Evolutionary conservation across 2,113 vertebrate species (phyloP).

Genomic region (Syngnathus scovelli): DNA sequence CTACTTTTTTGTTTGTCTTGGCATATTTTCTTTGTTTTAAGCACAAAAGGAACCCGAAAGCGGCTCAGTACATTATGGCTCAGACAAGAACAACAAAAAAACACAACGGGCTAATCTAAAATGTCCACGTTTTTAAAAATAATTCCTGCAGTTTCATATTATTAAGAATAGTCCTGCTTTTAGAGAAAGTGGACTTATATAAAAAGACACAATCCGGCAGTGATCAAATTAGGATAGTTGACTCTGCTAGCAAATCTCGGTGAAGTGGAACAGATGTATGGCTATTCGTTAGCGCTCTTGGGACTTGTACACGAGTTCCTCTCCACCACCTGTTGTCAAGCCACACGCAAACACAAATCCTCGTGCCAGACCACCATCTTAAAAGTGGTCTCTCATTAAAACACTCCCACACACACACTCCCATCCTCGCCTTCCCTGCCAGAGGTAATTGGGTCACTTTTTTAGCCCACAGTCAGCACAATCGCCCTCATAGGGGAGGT

Average conservation of each 20-base stretch:
- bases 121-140: too few relatives aligned
- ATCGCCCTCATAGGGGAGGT: slow-evolving; percentile 29
- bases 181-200: neutral
- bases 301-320: slow-evolving; percentile 40
- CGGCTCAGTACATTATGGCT: too few relatives aligned
- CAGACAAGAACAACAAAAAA: too few relatives aligned
- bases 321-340: slow-evolving; percentile 63
- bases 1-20: too few relatives aligned
- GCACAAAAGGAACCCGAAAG: too few relatives aligned
- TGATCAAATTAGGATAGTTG: neutral
- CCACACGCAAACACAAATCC: slow-evolving; percentile 7
- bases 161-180: neutral
- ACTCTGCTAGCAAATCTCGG: neutral
- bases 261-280: slow-evolving; percentile 43
- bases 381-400: slow-evolving; percentile 52
- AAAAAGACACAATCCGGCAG: neutral
- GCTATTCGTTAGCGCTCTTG: slow-evolving; percentile 53
- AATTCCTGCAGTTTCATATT: too few relatives aligned
- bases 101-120: too few relatives aligned
- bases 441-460: slow-evolving; percentile 64
- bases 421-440: slow-evolving; percentile 18
- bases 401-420: slow-evolving; percentile 1
- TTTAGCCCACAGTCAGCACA: slow-evolving; percentile 60
- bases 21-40: too few relatives aligned
- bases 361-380: slow-evolving; percentile 52